A percentile compares a stretch with the other conserved stretches of the same genome.
Evolutionary conservation across 1,140 invertebrate species (phyloP).

Genomic region (Drosophila arawakana): DNA sequence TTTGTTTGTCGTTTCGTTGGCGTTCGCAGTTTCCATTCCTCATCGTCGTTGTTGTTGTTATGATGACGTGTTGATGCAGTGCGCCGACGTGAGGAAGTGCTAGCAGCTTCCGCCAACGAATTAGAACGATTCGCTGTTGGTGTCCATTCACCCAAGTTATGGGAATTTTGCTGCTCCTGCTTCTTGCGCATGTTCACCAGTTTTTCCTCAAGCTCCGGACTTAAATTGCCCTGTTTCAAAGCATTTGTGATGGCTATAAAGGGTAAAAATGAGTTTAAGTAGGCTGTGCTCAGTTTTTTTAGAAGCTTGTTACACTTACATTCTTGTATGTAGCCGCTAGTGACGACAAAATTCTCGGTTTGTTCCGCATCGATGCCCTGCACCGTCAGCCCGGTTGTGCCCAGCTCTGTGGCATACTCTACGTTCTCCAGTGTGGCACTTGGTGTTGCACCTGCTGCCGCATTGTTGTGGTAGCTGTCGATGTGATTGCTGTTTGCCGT

Average conservation of each 20-base stretch:
- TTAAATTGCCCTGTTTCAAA: slow-evolving; percentile 93
- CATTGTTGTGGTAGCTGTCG: slow-evolving; percentile 18
- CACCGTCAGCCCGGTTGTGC: neutral
- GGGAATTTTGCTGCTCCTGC: slow-evolving; percentile 90
- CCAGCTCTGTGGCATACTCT: slow-evolving; percentile 41
- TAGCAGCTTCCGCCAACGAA: slow-evolving; percentile 23
- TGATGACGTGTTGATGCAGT: slow-evolving; percentile 49
- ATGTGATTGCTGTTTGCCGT: slow-evolving; percentile 43
- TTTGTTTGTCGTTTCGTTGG: slow-evolving; percentile 51
- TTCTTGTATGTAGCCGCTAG: slow-evolving; percentile 95
- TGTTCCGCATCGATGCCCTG: slow-evolving; percentile 42
- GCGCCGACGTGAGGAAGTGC: slow-evolving; percentile 39
- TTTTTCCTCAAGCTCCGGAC: slow-evolving; percentile 97
- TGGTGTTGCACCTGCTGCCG: slow-evolving; percentile 9
- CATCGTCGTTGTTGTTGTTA: slow-evolving; percentile 57
- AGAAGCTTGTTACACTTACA: slow-evolving; percentile 43
- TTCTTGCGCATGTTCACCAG: slow-evolving; percentile 94
- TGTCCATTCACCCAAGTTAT: slow-evolving; percentile 84
- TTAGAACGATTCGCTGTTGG: slow-evolving; percentile 54
- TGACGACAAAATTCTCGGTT: slow-evolving; percentile 89
- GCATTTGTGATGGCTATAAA: slow-evolving; percentile 91
- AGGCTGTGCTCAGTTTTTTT: too few species aligned
- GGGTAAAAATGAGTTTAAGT: neutral
- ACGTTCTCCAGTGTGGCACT: slow-evolving; percentile 49
- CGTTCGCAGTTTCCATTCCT: slow-evolving; percentile 61